Conservation (phyloP, 2,797 vertebrate species). For the Pygocentrus nattereri region DNA sequence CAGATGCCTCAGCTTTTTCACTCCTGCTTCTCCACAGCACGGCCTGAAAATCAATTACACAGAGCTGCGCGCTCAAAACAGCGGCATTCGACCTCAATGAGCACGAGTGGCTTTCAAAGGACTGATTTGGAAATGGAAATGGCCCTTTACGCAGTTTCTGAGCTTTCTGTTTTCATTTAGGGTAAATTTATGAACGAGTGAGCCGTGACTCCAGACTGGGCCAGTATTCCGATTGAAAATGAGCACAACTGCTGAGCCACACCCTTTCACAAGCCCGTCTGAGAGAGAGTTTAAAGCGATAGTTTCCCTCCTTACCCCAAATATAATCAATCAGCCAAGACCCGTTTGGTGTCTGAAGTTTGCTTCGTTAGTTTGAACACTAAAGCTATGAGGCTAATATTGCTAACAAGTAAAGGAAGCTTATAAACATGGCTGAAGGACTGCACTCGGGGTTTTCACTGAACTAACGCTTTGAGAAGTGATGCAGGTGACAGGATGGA, state of each 20-base stretch:
- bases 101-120: neutral
- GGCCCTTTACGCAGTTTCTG: slow-evolving; percentile 11
- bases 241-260: neutral
- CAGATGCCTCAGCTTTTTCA: slow-evolving; percentile 28
- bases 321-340: no score
- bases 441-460: no score
- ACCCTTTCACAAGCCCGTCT: neutral
- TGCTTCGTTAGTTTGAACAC: no score
- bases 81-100: slow-evolving; percentile 19
- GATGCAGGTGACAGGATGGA: slow-evolving; percentile 10
- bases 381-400: no score
- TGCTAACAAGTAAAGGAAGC: no score
- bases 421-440: no score
- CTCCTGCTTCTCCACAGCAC: slow-evolving; percentile 17
- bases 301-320: no score
- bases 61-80: slow-evolving; percentile 5
- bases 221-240: neutral
- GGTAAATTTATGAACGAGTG: neutral
- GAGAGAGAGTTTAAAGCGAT: neutral
- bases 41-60: slow-evolving; percentile 39
- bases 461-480: no score
- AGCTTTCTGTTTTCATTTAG: neutral
- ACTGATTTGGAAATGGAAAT: neutral
- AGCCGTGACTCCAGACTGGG: neutral
- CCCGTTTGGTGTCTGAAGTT: no score